Base-by-base conservation (phyloP, 2,797 vertebrate genomes). In the Oryzias dopingdopingensis region DNA sequence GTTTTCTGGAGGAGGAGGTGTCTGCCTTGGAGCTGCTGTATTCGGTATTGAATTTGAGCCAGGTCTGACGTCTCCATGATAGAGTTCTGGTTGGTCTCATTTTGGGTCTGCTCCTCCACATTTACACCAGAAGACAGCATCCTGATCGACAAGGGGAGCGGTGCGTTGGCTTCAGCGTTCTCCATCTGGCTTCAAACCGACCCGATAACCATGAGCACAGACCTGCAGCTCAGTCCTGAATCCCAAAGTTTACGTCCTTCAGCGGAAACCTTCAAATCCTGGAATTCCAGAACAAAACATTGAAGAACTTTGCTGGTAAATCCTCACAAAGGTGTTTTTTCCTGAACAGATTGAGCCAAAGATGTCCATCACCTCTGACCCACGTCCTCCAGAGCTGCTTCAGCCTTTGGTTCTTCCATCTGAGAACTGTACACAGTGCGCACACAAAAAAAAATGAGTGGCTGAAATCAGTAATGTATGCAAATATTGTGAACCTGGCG, bases 11-110 rank as follows among this genome's bases (percentile, higher is more conserved):
- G 72, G 0, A 89, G 1, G 15, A 44, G 14, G 0, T 5, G 60
- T 1, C 89, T 72, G 62, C 48, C 76, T 4, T 67, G 3, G 17
- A 91, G 90, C 24, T 84, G 67, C 53, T 80, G 56, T 0, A 68
- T 67, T 47, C 86, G 83, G 7, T 50, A 53, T 46, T 74, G 43
- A 2, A 88, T 60, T 47, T 14, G 4, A 15, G 2, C 37, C 57
- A 70, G 3, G 51, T 0, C 14, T 0, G 0, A 8, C 1, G 6
- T 17, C 6, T 4, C 7, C 32, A 18, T 5, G 10, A 37, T 12
- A 37, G 32, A 37, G 32, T 37, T 37, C 10, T 12, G 32, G 14
- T 10, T 22, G 14, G 49, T 42, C 10, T 63, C 40, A 4, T 51
- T 14, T 29, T 50, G 42, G 14, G 1, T 4, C 29, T 37, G 47